Evolutionary conservation across 2,113 vertebrate genomes (phyloP).

Genomic region (Oryzias woworae): DNA sequence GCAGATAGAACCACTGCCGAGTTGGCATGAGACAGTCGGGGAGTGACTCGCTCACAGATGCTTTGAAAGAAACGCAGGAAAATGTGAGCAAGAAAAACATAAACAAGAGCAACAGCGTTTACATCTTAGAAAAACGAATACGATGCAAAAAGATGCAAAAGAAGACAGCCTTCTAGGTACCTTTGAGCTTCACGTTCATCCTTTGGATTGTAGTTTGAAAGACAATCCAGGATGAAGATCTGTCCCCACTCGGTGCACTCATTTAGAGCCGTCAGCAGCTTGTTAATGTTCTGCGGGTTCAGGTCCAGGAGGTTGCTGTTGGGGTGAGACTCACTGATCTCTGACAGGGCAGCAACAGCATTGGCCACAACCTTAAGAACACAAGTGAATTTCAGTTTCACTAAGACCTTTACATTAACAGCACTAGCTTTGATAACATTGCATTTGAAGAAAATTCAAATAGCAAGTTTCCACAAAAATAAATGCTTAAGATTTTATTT

Average conservation of each 20-base stretch:
- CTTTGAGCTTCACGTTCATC: constrained; percentile 97
- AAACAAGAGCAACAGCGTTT: background rate
- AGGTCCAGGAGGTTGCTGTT: constrained; percentile 98
- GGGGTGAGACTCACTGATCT: constrained; percentile 98
- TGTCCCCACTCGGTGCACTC: constrained; percentile 99
- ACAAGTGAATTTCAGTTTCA: background rate
- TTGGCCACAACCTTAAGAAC: constrained; percentile 91
- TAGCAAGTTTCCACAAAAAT: no score
- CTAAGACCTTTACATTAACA: background rate
- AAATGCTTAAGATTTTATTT: background rate
- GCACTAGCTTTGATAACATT: background rate
- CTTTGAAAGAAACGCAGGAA: constrained; percentile 60
- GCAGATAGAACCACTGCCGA: constrained; percentile 97
- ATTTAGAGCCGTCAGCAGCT: constrained; percentile 94
- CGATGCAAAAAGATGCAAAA: background rate
- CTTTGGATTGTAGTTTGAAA: constrained; percentile 99
- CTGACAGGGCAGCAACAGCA: constrained; percentile 94
- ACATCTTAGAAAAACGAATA: no score
- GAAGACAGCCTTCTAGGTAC: constrained; percentile 63
- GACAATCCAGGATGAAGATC: constrained; percentile 98
- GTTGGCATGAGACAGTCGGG: constrained; percentile 96
- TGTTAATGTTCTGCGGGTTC: constrained; percentile 99
- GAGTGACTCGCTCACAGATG: constrained; percentile 96
- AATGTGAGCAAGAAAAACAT: background rate
- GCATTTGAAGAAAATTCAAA: background rate